These are phyloP conservation scores for Macroglossus sobrinus DNA, from an alignment of 2,113 vertebrate genomes.

Conservation along the genomic window DNA sequence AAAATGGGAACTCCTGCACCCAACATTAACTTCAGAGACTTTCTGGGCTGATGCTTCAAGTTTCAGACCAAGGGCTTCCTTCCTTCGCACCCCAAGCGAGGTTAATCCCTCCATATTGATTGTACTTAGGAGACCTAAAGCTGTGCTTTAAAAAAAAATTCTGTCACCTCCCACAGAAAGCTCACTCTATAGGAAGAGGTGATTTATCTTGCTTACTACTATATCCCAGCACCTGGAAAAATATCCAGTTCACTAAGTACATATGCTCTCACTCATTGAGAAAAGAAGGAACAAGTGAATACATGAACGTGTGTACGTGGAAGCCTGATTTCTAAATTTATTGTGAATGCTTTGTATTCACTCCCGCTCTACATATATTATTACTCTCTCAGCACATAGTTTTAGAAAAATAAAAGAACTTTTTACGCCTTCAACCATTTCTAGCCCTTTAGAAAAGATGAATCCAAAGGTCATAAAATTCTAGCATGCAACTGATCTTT, in stretches of 20 bases:
- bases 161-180: neutral
- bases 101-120: neutral
- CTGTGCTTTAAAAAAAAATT: neutral
- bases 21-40: neutral
- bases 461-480: neutral
- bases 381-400: neutral
- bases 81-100: neutral
- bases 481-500: neutral
- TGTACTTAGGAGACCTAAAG: neutral
- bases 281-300: neutral
- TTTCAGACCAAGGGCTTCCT: neutral
- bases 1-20: conserved; percentile 12
- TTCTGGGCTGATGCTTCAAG: neutral
- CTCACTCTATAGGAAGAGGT: neutral
- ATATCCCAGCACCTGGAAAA: neutral
- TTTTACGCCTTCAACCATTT: neutral
- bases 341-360: neutral
- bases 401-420: neutral
- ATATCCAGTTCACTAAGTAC: neutral
- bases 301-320: neutral
- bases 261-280: neutral
- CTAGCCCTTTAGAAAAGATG: neutral
- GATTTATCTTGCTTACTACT: neutral
- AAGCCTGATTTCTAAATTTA: neutral
- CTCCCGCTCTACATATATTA: neutral